phyloP scores from a whole-genome alignment of 2,113 vertebrate genomes.

The Hypocryptadius cinnamomeus region DNA sequence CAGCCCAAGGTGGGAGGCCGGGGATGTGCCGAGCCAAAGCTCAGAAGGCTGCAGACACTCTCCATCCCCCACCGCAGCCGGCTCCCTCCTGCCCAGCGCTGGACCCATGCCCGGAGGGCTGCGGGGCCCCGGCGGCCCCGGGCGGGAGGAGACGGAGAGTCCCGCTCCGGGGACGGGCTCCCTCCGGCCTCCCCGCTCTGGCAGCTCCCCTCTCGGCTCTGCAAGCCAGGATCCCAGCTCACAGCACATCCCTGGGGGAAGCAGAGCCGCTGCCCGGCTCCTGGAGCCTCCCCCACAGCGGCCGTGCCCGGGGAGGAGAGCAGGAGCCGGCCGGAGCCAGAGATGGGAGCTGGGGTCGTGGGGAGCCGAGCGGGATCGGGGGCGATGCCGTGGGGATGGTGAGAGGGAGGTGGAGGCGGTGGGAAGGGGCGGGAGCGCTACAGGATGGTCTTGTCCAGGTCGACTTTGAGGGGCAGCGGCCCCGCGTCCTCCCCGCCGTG shows the following conservation, averaged over 20 bases:
- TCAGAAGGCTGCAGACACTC: not conserved
- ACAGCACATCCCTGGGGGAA: not conserved
- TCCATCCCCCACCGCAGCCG: conserved; percentile 44
- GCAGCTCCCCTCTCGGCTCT: not conserved
- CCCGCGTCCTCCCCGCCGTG: conserved; percentile 74
- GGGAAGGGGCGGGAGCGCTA: conserved; percentile 3
- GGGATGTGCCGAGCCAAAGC: conserved; percentile 32
- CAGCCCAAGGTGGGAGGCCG: conserved; percentile 48
- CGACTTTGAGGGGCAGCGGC: conserved; percentile 86
- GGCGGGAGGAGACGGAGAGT: not conserved
- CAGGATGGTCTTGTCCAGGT: conserved; percentile 82
- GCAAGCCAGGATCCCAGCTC: not conserved
- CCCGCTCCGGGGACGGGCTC: not conserved
- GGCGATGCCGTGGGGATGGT: fast-evolving
- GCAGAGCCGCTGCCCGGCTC: not conserved
- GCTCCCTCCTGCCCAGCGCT: conserved; percentile 37
- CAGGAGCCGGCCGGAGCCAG: not conserved
- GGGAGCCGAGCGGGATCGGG: fast-evolving
- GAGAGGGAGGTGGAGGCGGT: not conserved
- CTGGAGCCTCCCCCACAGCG: not conserved
- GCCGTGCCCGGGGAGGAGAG: not conserved
- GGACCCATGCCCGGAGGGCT: conserved; percentile 33
- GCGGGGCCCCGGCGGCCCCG: conserved; percentile 20
- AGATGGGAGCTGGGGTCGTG: not conserved
- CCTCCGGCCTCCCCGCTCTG: not conserved